phyloP scores from a whole-genome alignment of 2,113 vertebrate genomes.

The Haemorhous mexicanus region DNA sequence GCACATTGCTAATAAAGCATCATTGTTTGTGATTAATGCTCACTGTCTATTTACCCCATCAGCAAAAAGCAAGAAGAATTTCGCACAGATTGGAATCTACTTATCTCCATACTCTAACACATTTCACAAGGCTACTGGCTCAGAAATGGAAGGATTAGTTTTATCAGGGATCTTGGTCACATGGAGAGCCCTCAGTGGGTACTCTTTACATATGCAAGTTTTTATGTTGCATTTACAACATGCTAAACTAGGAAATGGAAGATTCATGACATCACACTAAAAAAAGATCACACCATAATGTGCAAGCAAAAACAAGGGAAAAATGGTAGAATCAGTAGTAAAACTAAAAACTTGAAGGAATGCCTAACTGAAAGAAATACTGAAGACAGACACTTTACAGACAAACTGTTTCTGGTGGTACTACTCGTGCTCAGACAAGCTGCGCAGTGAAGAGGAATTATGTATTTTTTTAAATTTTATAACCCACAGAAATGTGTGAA shows the following conservation, averaged over 20 bases:
- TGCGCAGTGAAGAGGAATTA: not conserved
- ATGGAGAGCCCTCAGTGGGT: not conserved
- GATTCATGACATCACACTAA: not conserved
- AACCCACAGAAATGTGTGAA: slow-evolving; percentile 28
- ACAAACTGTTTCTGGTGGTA: not conserved
- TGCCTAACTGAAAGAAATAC: not conserved
- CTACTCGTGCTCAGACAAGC: not conserved
- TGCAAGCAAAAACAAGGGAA: not conserved
- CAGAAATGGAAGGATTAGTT: slow-evolving; percentile 36
- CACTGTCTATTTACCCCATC: slow-evolving; percentile 60
- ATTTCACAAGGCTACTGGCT: slow-evolving; percentile 52
- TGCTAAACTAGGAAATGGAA: not conserved
- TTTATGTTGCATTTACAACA: not conserved
- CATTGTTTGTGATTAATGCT: slow-evolving; percentile 59
- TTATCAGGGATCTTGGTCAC: slow-evolving; percentile 33
- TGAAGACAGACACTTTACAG: not conserved
- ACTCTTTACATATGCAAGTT: not conserved
- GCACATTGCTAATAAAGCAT: slow-evolving; percentile 58
- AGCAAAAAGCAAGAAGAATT: slow-evolving; percentile 47
- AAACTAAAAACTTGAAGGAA: not conserved
- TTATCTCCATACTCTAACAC: slow-evolving; percentile 5
- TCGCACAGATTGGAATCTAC: slow-evolving; percentile 46
- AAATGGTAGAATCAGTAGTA: not conserved
- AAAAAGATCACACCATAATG: not conserved
- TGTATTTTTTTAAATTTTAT: not conserved